phyloP scores from a whole-genome alignment of 2,797 vertebrate species.

The Gadopsis marmoratus region DNA sequence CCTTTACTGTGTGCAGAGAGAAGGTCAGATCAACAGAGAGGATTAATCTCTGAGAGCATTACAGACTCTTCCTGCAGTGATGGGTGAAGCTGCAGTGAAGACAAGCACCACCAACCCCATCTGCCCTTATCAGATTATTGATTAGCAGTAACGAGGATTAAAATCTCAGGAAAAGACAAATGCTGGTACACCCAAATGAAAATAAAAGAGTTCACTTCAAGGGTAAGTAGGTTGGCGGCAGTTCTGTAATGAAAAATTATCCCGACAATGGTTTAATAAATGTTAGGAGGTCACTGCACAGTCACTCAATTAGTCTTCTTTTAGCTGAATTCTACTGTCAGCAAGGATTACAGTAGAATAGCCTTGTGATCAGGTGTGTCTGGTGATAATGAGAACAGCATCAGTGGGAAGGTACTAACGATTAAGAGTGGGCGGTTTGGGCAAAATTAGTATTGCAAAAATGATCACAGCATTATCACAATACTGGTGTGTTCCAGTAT shows the following conservation, averaged over 20 bases:
- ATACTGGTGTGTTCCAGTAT: not conserved
- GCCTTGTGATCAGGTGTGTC: slow-evolving; percentile 37
- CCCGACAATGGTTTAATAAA: slow-evolving; percentile 44
- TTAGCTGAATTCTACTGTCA: slow-evolving; percentile 23
- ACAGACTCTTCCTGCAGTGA: slow-evolving; percentile 6
- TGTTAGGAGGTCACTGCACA: slow-evolving; percentile 51
- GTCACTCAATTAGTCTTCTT: slow-evolving; percentile 52
- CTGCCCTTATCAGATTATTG: slow-evolving; percentile 45
- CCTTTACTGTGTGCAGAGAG: slow-evolving; percentile 39
- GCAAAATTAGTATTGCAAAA: slow-evolving; percentile 10
- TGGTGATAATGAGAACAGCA: slow-evolving; percentile 17
- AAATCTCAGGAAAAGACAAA: slow-evolving; percentile 22
- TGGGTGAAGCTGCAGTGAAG: slow-evolving; percentile 8
- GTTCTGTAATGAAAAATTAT: slow-evolving; percentile 55
- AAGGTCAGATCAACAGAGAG: slow-evolving; percentile 56
- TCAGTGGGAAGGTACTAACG: not conserved
- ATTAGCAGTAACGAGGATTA: slow-evolving; percentile 41
- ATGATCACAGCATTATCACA: not conserved
- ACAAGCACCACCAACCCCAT: not conserved
- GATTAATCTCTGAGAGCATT: slow-evolving; percentile 42
- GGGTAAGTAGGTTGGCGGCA: slow-evolving; percentile 25
- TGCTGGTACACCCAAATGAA: slow-evolving; percentile 31
- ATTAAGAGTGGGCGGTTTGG: not conserved
- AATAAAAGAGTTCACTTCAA: slow-evolving; percentile 53
- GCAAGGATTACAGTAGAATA: slow-evolving; percentile 40